A percentile compares a stretch with the other conserved stretches of the same genome.
These are phyloP conservation scores for Drymodes brunneopygia DNA, from an alignment of 2,113 vertebrate genomes.

Conservation along the genomic window DNA sequence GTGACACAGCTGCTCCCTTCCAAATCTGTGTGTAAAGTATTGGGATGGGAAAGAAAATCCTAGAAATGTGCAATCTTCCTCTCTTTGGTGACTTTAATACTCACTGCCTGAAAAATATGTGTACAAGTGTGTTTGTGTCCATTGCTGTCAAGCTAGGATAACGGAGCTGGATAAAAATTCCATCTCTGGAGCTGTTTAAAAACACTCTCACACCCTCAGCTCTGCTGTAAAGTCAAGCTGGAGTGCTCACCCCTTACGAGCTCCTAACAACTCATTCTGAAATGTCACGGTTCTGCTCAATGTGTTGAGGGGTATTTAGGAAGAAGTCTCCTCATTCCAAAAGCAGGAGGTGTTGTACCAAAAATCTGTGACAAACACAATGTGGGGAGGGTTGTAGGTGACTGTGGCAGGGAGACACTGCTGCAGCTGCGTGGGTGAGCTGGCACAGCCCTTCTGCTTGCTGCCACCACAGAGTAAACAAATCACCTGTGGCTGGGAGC, in stretches of 20 bases:
- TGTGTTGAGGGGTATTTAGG: background rate
- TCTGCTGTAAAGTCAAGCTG: background rate
- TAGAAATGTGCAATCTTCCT: background rate
- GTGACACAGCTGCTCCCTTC: background rate
- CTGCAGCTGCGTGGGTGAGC: background rate
- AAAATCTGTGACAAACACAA: background rate
- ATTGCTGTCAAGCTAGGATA: background rate
- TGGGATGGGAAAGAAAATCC: background rate
- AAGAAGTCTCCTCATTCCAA: background rate
- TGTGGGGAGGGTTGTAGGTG: background rate
- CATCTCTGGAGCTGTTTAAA: background rate
- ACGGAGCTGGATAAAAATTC: background rate
- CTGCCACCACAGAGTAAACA: background rate
- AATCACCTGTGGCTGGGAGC: background rate
- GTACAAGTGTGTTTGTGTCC: background rate
- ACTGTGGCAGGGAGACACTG: background rate
- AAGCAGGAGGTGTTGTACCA: background rate
- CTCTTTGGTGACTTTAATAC: background rate
- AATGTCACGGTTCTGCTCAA: rapidly evolving
- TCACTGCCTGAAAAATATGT: background rate
- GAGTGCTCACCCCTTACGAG: rapidly evolving
- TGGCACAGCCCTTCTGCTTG: background rate
- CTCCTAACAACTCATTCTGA: background rate
- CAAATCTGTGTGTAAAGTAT: rapidly evolving
- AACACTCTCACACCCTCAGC: background rate